Evolutionary conservation across 2,113 vertebrate genomes (phyloP).

Genomic region (Zootoca vivipara): DNA sequence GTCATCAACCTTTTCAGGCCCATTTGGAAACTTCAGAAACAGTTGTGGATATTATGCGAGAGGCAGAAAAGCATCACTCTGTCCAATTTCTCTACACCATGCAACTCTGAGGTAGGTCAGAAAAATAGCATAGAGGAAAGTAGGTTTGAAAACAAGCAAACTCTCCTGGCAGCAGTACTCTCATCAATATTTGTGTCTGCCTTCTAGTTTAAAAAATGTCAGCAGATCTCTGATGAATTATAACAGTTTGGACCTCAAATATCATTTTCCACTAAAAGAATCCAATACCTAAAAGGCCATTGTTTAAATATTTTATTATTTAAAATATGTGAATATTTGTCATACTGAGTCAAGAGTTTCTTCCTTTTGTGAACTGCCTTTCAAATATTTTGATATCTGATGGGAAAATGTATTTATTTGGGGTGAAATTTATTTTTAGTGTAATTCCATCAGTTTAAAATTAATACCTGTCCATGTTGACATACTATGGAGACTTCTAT

Average conservation of each 20-base stretch:
- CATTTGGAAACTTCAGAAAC: too few species aligned
- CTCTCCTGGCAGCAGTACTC: neutral
- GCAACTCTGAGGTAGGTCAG: neutral
- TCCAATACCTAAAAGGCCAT: neutral
- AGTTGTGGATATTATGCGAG: neutral
- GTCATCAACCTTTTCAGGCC: too few species aligned
- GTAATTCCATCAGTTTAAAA: neutral
- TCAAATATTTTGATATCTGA: neutral
- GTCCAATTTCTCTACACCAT: neutral
- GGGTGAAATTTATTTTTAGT: neutral
- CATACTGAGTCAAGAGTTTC: neutral
- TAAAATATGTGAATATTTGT: neutral
- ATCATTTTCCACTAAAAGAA: neutral
- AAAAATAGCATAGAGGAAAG: neutral
- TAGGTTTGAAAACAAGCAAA: neutral
- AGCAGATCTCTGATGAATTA: neutral
- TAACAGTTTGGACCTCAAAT: neutral
- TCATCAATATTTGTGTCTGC: neutral
- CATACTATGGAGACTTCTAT: neutral
- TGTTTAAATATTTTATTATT: neutral
- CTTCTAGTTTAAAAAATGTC: neutral
- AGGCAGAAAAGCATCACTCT: neutral
- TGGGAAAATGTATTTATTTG: neutral
- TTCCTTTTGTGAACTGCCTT: neutral
- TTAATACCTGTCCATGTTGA: neutral